Percentiles rank a stretch among this genome's conserved stretches.
phyloP scores from a whole-genome alignment of 2,113 vertebrate genomes.

The human region DNA sequence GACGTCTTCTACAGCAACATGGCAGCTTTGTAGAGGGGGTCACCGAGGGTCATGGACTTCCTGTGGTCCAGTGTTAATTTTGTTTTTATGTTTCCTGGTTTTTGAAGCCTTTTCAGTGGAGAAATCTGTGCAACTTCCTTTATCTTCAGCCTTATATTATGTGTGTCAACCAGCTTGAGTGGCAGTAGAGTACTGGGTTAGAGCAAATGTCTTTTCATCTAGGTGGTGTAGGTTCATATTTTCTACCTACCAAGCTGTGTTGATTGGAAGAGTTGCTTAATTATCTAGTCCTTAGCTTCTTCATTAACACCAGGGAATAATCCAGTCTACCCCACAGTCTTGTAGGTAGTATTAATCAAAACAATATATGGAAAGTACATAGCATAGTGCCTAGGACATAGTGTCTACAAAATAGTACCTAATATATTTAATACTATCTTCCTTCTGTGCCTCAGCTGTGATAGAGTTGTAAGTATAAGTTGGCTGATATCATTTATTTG shows the following conservation, averaged over 20 bases:
- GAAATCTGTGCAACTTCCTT: not conserved
- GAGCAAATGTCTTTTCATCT: not conserved
- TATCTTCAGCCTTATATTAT: not conserved
- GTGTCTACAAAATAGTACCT: not conserved
- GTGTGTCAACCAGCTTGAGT: not conserved
- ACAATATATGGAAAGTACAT: not conserved
- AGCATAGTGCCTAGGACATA: not conserved
- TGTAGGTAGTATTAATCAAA: not conserved
- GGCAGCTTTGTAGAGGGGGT: too few relatives aligned
- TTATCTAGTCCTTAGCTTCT: not conserved
- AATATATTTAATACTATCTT: not conserved
- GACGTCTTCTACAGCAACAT: rapidly evolving
- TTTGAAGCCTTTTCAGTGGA: not conserved
- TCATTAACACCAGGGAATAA: not conserved
- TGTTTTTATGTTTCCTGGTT: not conserved
- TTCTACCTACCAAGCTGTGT: not conserved
- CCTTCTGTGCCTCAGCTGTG: not conserved
- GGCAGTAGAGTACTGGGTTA: not conserved
- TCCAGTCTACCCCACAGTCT: not conserved
- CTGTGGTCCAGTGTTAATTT: not conserved
- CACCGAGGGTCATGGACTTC: not conserved
- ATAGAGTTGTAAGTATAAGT: not conserved
- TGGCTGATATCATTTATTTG: not conserved
- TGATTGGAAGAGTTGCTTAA: not conserved
- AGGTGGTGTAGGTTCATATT: not conserved